phyloP scores from a whole-genome alignment of 2,888 invertebrate genomes.

The Drosophila mayaguana region DNA sequence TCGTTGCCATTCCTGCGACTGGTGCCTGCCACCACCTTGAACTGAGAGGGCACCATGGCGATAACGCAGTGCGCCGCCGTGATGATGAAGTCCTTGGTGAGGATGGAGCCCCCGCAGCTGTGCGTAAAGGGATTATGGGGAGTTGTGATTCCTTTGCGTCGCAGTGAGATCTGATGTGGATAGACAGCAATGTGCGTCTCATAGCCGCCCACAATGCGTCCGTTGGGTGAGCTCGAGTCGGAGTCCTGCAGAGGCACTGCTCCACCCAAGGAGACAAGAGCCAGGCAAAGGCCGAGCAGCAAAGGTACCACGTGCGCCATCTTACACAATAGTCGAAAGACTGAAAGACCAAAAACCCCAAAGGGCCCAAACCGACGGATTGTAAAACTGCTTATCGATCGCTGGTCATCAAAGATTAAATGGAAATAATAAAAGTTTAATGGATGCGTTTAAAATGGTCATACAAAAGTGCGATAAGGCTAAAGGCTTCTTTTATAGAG shows the following conservation, averaged over 20 bases:
- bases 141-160: constrained; percentile 56
- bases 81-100: constrained; percentile 38
- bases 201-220: constrained; percentile 80
- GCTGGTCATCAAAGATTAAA: constrained; percentile 40
- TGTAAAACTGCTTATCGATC: constrained; percentile 41
- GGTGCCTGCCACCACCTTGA: constrained; percentile 86
- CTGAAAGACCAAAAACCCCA: constrained; percentile 25
- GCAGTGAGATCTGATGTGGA: constrained; percentile 79
- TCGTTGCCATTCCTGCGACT: constrained; percentile 84
- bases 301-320: constrained; percentile 50
- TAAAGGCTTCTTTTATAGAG: constrained; percentile 12
- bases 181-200: constrained; percentile 61
- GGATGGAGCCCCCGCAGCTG: constrained; percentile 79
- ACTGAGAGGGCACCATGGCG: constrained; percentile 50
- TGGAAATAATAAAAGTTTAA: constrained; percentile 41
- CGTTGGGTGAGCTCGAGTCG: constrained; percentile 24
- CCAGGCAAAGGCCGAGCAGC: constrained; percentile 32
- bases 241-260: constrained; percentile 49
- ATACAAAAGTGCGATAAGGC: constrained; percentile 31
- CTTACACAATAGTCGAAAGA: constrained; percentile 26
- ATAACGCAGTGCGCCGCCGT: constrained; percentile 83
- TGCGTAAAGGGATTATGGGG: constrained; percentile 60
- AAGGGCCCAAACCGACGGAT: constrained; percentile 4
- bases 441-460: constrained; percentile 29
- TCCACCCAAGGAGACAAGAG: background rate